phyloP scores from a whole-genome alignment of 2,113 vertebrate species.

The Labeo rohita region DNA sequence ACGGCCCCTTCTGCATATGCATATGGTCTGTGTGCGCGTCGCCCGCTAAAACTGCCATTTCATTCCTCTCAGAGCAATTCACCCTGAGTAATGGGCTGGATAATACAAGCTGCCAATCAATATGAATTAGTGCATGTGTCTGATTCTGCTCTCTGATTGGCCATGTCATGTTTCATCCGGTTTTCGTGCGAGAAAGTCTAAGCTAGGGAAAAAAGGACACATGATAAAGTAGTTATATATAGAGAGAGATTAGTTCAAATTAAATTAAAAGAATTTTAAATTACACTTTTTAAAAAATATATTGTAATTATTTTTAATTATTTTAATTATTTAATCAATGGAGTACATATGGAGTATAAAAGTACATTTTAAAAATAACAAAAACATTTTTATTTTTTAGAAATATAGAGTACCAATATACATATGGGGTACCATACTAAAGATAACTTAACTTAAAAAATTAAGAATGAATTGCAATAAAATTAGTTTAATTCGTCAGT shows the following conservation, averaged over 20 bases:
- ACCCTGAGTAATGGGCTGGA: constrained; percentile 65
- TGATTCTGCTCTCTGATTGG: constrained; percentile 46
- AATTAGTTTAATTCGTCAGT: no score
- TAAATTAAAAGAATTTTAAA: not conserved
- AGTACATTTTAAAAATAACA: no score
- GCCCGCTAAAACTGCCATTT: not conserved
- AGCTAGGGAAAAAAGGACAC: not conserved
- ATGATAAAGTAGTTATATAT: not conserved
- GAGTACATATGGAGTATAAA: not conserved
- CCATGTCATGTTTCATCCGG: constrained; percentile 19
- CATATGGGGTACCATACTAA: no score
- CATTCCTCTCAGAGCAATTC: constrained; percentile 34
- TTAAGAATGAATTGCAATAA: no score
- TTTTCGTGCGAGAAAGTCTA: not conserved
- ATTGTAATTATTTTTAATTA: not conserved
- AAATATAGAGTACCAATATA: no score
- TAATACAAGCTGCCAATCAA: constrained; percentile 64
- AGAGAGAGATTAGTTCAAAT: not conserved
- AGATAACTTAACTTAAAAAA: no score
- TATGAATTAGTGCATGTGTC: constrained; percentile 46
- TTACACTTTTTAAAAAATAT: not conserved
- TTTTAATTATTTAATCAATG: not conserved
- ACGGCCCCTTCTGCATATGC: constrained; percentile 51
- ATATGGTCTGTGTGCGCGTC: constrained; percentile 52
- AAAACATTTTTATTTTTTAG: no score